Evolutionary conservation across 2,888 invertebrate species (phyloP), one percentile per base, ranked within the genome.

Genomic region (Machimus rusticus): DNA sequence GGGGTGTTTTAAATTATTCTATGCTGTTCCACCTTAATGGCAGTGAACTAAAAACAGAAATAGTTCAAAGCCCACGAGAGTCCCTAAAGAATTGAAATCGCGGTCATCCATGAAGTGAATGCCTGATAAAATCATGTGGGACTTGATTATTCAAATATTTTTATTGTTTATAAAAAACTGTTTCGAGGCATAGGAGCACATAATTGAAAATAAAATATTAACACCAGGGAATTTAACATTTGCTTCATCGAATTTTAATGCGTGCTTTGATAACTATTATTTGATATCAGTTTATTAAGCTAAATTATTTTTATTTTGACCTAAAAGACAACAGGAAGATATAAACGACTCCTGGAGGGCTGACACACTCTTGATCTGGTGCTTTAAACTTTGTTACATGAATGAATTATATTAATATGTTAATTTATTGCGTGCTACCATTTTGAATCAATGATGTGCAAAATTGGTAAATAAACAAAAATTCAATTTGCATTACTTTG

Each of bases 401-500:
- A 66, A 6, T 66, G 66, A 66, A 12, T 12, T 66, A 19, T 3
- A 28, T 66, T 66, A 66, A 66, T 57, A 57, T 66, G 66, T 28
- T 66, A 66, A 66, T 66, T 23, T 66, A 28, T 23, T 28, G 23
- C 66, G 12, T 66, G 66, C 66, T 66, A 66, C 66, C 66, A 12
- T 19, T 66, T 66, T 66, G 66, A 12, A 66, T 66, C 57, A 57
- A 66, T 82, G 82, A 82, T 57, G 66, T 31, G 57, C 37, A 66
- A 82, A 66, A 57, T 82, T 66, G 82, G 39, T 82, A 57, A 19
- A 82, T 82, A 82, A 82, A 82, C 19, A 82, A 57, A 82, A 82
- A 82, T 57, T 82, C 66, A 82, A 82, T 82, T 82, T 82, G 23
- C 57, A 37, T 66, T 19, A 37, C 34, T 9, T 82, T 82, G 16